Evolutionary conservation across 1,140 invertebrate species (phyloP).

Genomic region (Panagrolaimus sp.): DNA sequence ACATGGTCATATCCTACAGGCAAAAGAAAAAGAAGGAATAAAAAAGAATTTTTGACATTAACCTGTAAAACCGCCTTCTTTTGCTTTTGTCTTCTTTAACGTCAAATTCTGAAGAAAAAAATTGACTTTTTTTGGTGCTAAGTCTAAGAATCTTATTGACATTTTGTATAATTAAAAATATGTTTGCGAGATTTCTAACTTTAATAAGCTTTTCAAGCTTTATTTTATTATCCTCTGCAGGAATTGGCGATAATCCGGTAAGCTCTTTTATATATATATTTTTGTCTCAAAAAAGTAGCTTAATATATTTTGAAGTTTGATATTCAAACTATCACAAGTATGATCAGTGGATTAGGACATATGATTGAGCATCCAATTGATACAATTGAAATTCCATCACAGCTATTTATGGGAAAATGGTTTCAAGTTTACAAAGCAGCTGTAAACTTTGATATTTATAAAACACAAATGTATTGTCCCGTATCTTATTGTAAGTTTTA

Average conservation of each 20-base stretch:
- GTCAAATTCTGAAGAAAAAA: no score
- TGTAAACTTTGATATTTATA: conserved; percentile 57
- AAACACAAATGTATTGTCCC: conserved; percentile 59
- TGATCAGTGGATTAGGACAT: conserved; percentile 55
- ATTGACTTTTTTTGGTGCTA: no score
- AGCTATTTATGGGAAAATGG: conserved; percentile 56
- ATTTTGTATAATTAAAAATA: no score
- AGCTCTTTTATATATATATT: conserved; percentile 17
- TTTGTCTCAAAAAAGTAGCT: neutral
- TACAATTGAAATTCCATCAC: conserved; percentile 55
- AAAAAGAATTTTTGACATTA: no score
- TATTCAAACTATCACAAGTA: conserved; percentile 56
- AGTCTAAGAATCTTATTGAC: no score
- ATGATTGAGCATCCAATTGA: conserved; percentile 57
- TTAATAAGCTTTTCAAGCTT: neutral
- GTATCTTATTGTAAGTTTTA: conserved; percentile 54
- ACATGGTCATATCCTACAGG: no score
- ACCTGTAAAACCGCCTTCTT: no score
- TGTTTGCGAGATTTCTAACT: no score
- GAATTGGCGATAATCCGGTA: conserved; percentile 56
- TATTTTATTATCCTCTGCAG: conserved; percentile 13
- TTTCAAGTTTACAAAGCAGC: conserved; percentile 60
- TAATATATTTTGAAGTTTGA: conserved; percentile 49
- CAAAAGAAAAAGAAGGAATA: no score
- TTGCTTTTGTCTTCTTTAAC: no score